Evolutionary conservation across 92 coral and sea anemone species (phyloP).

Genomic region (Palythoa heliodiscus): DNA sequence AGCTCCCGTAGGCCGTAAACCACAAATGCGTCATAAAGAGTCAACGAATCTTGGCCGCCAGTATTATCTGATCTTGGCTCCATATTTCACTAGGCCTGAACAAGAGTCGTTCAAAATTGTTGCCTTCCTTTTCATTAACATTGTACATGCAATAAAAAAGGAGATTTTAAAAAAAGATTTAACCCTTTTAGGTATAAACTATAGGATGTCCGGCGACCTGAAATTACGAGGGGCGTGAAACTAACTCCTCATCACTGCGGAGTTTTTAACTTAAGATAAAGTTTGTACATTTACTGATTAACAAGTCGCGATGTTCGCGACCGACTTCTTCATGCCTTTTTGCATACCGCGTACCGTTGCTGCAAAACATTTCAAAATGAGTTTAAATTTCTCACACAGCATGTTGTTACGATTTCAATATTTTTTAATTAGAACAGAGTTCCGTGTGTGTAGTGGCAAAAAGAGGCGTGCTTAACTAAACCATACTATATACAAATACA

Average conservation of each 20-base stretch:
- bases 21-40: too few relatives aligned
- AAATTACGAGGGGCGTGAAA: not conserved
- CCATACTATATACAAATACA: not conserved
- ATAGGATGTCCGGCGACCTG: constrained; percentile 13
- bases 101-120: too few relatives aligned
- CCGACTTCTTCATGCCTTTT: not conserved
- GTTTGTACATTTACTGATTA: not conserved
- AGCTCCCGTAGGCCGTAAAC: too few relatives aligned
- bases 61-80: too few relatives aligned
- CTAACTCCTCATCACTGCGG: not conserved
- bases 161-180: not conserved
- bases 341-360: not conserved
- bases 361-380: not conserved
- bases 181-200: not conserved
- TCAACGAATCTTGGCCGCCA: too few relatives aligned
- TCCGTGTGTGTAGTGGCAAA: not conserved
- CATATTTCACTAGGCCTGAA: too few relatives aligned
- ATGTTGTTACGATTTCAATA: too few relatives aligned
- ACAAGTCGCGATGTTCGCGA: not conserved
- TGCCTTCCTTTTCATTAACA: not conserved
- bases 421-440: not conserved
- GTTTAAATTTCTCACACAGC: not conserved
- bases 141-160: not conserved
- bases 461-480: constrained; percentile 1
- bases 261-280: not conserved